Conservation (phyloP, 1,140 invertebrate genomes). For the Drosophila rufa region DNA sequence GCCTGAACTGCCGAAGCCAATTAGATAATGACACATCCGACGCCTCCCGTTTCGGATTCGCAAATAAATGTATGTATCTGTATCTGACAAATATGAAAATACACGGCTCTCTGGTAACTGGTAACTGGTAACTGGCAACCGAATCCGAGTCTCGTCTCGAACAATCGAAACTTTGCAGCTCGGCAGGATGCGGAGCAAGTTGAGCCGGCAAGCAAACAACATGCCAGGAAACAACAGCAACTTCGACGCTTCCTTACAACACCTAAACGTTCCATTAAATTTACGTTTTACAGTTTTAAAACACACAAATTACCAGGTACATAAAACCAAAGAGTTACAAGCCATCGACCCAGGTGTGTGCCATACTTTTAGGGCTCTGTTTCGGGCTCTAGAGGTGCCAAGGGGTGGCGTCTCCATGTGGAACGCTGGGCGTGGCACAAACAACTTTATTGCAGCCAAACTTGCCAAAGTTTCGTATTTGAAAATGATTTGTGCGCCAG, state of each 20-base stretch:
- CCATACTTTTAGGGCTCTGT: not conserved
- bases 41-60: not conserved
- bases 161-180: conserved; percentile 41
- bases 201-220: conserved; percentile 37
- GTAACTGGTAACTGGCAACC: not conserved
- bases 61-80: not conserved
- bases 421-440: conserved; percentile 53
- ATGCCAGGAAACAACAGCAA: conserved; percentile 34
- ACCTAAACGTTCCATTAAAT: conserved; percentile 82
- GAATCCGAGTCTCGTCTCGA: not conserved
- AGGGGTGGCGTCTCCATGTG: conserved; percentile 3
- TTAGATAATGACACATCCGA: conserved; percentile 22
- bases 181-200: conserved; percentile 12
- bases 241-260: conserved; percentile 54
- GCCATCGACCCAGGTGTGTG: conserved; percentile 40
- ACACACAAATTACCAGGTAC: conserved; percentile 76
- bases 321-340: conserved; percentile 73
- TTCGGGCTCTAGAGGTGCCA: not conserved
- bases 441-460: conserved; percentile 76
- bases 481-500: conserved; percentile 73
- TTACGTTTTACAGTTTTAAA: conserved; percentile 79
- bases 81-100: conserved; percentile 27
- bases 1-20: conserved; percentile 8
- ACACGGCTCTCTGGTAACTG: not conserved
- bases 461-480: conserved; percentile 76